Evolutionary conservation across 2,113 vertebrate genomes (phyloP).

Genomic region (Hippoglossus stenolepis): DNA sequence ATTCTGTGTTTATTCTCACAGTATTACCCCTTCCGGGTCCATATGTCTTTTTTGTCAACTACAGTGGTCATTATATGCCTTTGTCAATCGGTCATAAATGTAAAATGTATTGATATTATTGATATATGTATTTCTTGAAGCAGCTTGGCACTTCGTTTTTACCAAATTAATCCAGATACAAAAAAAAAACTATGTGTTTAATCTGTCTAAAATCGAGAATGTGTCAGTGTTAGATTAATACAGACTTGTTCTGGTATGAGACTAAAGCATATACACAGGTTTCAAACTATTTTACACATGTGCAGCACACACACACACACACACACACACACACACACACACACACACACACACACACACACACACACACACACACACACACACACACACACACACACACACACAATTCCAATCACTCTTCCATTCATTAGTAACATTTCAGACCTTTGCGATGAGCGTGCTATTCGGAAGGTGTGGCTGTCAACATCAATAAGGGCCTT

Average conservation of each 20-base stretch:
- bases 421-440: slow-evolving; percentile 55
- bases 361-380: slow-evolving; percentile 2
- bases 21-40: too few relatives aligned
- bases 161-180: too few relatives aligned
- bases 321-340: slow-evolving; percentile 2
- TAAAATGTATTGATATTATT: too few relatives aligned
- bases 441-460: slow-evolving; percentile 49
- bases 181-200: too few relatives aligned
- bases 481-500: slow-evolving; percentile 80
- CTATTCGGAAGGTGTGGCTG: slow-evolving; percentile 74
- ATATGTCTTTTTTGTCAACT: too few relatives aligned
- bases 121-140: too few relatives aligned
- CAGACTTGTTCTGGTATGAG: not conserved
- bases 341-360: slow-evolving; percentile 2
- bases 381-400: not conserved
- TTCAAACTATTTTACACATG: not conserved
- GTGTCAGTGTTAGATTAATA: not conserved
- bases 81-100: too few relatives aligned
- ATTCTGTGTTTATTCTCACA: too few relatives aligned
- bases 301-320: slow-evolving; percentile 1
- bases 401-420: slow-evolving; percentile 47
- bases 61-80: too few relatives aligned
- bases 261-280: not conserved
- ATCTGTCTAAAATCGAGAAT: too few relatives aligned
- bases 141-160: too few relatives aligned